A percentile compares a stretch with the other conserved stretches of the same genome.
Conservation (phyloP, 2,113 vertebrate genomes). For the Phyllostomus hastatus region DNA sequence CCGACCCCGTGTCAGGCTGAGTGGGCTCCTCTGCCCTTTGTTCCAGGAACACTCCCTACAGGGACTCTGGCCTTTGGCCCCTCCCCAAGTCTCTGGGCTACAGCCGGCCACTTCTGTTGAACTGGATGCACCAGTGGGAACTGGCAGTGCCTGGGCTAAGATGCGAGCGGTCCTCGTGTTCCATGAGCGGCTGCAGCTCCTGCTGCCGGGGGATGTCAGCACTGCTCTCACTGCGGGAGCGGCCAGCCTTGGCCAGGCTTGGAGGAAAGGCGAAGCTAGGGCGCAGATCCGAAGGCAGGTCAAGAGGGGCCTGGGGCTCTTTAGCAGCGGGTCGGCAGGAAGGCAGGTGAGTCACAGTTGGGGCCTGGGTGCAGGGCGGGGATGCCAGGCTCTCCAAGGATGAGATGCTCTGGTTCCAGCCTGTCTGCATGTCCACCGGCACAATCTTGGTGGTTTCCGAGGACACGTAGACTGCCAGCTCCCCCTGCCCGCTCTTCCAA, state of each 20-base stretch:
- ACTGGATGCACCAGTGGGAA: conserved; percentile 79
- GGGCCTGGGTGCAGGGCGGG: conserved; percentile 82
- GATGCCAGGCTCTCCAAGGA: conserved; percentile 95
- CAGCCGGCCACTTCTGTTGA: conserved; percentile 85
- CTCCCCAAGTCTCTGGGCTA: conserved; percentile 54
- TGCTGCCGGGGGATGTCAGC: conserved; percentile 76
- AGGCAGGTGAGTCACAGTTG: conserved; percentile 75
- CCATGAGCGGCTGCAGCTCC: conserved; percentile 92
- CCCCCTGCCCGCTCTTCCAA: conserved; percentile 90
- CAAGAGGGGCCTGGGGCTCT: conserved; percentile 43
- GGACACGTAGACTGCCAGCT: conserved; percentile 91
- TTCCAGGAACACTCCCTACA: neutral
- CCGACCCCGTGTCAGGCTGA: neutral
- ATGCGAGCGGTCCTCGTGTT: conserved; percentile 75
- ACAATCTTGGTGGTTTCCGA: conserved; percentile 97
- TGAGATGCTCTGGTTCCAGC: conserved; percentile 98
- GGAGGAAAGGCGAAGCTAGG: conserved; percentile 85
- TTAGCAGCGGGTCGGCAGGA: conserved; percentile 51
- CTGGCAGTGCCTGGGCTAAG: conserved; percentile 73
- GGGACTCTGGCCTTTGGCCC: neutral
- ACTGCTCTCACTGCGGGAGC: conserved; percentile 81
- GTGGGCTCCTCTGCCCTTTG: neutral
- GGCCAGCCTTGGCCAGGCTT: conserved; percentile 71
- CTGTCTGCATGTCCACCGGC: conserved; percentile 93
- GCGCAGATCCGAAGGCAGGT: conserved; percentile 66